Percentiles rank a stretch among this genome's conserved stretches.
Conservation (phyloP, 1,140 invertebrate genomes). For the Adelges cooleyi region DNA sequence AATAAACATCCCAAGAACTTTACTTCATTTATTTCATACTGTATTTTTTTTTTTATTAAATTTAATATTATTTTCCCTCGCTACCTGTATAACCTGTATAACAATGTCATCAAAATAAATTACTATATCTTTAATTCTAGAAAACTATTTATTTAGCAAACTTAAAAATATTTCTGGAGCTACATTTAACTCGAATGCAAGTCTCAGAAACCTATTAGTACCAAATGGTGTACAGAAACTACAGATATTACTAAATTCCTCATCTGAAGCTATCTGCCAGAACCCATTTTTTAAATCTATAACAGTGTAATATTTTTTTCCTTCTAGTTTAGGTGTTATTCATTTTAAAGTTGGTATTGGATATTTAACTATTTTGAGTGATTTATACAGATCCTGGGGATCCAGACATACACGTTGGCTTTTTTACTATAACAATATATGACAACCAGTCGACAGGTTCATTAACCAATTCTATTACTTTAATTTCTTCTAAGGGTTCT, state of each 20-base stretch:
- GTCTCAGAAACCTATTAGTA: slow-evolving; percentile 34
- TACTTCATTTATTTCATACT: too few relatives aligned
- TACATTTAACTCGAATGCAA: slow-evolving; percentile 37
- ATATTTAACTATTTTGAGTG: too few relatives aligned
- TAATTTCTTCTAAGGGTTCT: slow-evolving; percentile 31
- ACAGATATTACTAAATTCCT: slow-evolving; percentile 26
- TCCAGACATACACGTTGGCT: slow-evolving; percentile 39
- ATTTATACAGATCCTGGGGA: slow-evolving; percentile 33
- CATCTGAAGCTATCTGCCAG: slow-evolving; percentile 30
- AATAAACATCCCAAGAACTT: slow-evolving; percentile 38
- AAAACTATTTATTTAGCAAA: slow-evolving; percentile 34
- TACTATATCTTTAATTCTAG: slow-evolving; percentile 35
- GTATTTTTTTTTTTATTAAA: slow-evolving; percentile 38
- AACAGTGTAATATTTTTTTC: slow-evolving; percentile 28
- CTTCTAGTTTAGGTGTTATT: slow-evolving; percentile 28
- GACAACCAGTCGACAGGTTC: slow-evolving; percentile 35
- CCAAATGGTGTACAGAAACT: too few relatives aligned
- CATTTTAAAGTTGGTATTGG: slow-evolving; percentile 29
- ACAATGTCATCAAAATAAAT: slow-evolving; percentile 33
- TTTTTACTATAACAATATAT: slow-evolving; percentile 37
- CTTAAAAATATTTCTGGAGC: too few relatives aligned
- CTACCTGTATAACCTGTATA: slow-evolving; percentile 29
- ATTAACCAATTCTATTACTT: slow-evolving; percentile 29
- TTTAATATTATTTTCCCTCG: slow-evolving; percentile 38
- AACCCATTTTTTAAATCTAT: slow-evolving; percentile 32